These are phyloP conservation scores for Drosophila neocordata DNA, from an alignment of 1,140 invertebrate genomes.

Conservation along the genomic window DNA sequence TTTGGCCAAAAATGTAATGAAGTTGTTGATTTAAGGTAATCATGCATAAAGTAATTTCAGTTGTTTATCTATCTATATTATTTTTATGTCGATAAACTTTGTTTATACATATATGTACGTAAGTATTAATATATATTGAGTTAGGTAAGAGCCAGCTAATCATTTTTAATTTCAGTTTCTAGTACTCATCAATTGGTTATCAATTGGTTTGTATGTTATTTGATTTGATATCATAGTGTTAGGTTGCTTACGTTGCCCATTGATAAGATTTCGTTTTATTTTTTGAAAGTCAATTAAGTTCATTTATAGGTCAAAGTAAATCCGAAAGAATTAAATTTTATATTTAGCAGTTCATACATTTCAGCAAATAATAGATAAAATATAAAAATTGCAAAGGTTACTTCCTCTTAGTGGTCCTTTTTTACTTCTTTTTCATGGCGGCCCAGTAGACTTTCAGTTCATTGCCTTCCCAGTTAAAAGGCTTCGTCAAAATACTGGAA, in stretches of 20 bases:
- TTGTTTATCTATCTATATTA: neutral
- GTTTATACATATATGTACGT: neutral
- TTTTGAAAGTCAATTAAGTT: slow-evolving; percentile 23
- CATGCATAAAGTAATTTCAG: slow-evolving; percentile 4
- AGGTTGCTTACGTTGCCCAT: slow-evolving; percentile 7
- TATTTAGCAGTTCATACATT: too few species aligned
- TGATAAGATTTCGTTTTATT: slow-evolving; percentile 13
- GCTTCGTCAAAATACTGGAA: slow-evolving; percentile 71
- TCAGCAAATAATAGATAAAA: too few species aligned
- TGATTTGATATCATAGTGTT: slow-evolving; percentile 9
- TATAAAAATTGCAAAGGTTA: too few species aligned
- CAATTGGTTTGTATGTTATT: neutral
- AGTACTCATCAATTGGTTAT: slow-evolving; percentile 14
- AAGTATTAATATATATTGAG: too few species aligned
- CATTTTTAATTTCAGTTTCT: slow-evolving; percentile 18
- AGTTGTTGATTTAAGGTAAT: neutral
- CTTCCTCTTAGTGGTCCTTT: neutral
- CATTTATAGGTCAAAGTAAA: slow-evolving; percentile 30
- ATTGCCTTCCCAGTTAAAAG: slow-evolving; percentile 76
- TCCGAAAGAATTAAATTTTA: too few species aligned
- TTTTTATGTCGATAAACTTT: neutral
- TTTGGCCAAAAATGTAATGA: slow-evolving; percentile 41
- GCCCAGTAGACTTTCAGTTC: slow-evolving; percentile 72
- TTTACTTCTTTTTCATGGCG: slow-evolving; percentile 53
- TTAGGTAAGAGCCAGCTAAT: neutral